Base-by-base conservation (phyloP, 37 sponge, comb jelly and placozoan genomes). In the Eunapius fragilis region DNA sequence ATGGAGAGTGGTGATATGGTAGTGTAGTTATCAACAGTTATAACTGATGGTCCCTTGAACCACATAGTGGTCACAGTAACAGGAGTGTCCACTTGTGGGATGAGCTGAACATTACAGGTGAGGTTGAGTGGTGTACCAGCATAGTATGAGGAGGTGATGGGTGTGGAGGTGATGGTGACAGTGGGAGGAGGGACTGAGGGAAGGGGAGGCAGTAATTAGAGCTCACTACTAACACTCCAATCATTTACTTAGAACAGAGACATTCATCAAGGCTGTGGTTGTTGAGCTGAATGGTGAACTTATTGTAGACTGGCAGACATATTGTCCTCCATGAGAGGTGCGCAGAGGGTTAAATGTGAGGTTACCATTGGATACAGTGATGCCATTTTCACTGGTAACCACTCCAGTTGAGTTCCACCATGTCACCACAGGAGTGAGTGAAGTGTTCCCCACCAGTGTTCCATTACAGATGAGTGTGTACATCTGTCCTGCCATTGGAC, bases 401-500 rank as follows among this genome's bases (percentile, higher is more conserved):
- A 5, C 31, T 25, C 31, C 31, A 31, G 32, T 75, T 25, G 75
- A 35, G 75, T 31, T 35, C 5, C 23, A 3, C 75, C 75, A 75
- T 35, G 32, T 25, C 25, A 75, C 31, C 32, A 31, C 35, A 36
- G 75, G 75, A 17, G 58, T 58, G 17, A 58, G 58, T 58, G 58
- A 58, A 58, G 58, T 58, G 58, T 58, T 17, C 22, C 25, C 34
- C 25, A 25, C 34, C 9, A 75, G 22, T 7, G 3, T 31, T 12
- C 32, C 80, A 17, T 28, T 70, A 72, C 87, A 86, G 72, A 68
- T 86, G 50, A 86, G 80, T 67, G n/a, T 86, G 87, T 72, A 85
- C 41, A 28, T 48, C 49, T 48, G 28, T 37, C 85, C 85, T 48
- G 85, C 85, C 37, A 77, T 31, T 68, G 68, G 41, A 37, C 27